These are phyloP conservation scores for Drosophila villosipedis DNA, from an alignment of 2,888 invertebrate genomes.

Conservation along the genomic window DNA sequence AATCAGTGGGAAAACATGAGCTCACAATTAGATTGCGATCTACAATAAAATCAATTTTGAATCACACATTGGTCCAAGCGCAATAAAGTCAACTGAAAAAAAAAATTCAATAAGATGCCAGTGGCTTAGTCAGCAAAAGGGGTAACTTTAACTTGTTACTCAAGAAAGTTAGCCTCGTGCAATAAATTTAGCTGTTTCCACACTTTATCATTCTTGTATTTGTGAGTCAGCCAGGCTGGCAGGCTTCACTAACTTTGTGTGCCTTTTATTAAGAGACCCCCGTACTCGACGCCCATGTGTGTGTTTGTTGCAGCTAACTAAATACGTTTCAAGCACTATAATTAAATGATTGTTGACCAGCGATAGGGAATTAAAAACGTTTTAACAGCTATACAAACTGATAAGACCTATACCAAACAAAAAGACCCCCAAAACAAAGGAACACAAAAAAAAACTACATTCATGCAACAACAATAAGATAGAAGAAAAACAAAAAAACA, in stretches of 20 bases:
- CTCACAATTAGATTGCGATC: slow-evolving; percentile 51
- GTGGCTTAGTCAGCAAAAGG: slow-evolving; percentile 20
- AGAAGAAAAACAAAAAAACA: slow-evolving; percentile 22
- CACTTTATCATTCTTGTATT: background rate
- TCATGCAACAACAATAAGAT: slow-evolving; percentile 5
- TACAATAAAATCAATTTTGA: slow-evolving; percentile 60
- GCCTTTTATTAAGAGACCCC: background rate
- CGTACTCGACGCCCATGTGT: slow-evolving; percentile 15
- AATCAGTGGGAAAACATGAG: slow-evolving; percentile 67
- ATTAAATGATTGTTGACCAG: slow-evolving; percentile 73
- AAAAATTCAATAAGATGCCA: slow-evolving; percentile 4
- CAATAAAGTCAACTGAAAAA: slow-evolving; percentile 22
- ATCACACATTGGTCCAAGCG: slow-evolving; percentile 45
- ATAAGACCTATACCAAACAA: slow-evolving; percentile 55
- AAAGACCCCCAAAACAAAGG: slow-evolving; percentile 15
- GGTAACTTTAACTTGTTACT: background rate
- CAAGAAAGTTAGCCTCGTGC: too few species aligned
- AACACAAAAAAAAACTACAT: slow-evolving; percentile 4
- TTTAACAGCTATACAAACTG: slow-evolving; percentile 69
- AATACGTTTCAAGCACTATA: slow-evolving; percentile 66
- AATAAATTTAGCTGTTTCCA: slow-evolving; percentile 11
- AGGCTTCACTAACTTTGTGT: background rate
- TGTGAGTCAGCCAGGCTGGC: slow-evolving; percentile 3
- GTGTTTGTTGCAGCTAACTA: slow-evolving; percentile 37
- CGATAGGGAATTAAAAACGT: slow-evolving; percentile 78